A percentile compares a stretch with the other conserved stretches of the same genome.
These are phyloP conservation scores for Tachypleus tridentatus DNA, from an alignment of 1,140 invertebrate genomes.

Conservation along the genomic window DNA sequence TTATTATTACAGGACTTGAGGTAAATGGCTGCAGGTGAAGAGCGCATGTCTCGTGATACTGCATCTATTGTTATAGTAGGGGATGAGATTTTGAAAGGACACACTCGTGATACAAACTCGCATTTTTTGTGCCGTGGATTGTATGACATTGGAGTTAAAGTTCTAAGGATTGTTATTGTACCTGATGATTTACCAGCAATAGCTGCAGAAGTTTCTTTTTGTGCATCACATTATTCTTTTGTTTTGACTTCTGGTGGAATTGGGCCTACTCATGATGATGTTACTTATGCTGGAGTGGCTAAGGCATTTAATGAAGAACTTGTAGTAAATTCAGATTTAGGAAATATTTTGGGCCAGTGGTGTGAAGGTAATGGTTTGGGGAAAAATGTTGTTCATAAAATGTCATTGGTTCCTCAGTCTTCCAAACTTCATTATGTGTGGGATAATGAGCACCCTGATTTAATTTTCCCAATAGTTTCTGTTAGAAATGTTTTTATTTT, in stretches of 20 bases:
- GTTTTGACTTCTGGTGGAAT: slow-evolving; percentile 69
- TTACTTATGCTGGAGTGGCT: slow-evolving; percentile 64
- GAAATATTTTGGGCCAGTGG: slow-evolving; percentile 41
- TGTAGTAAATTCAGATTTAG: slow-evolving; percentile 44
- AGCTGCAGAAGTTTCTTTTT: slow-evolving; percentile 48
- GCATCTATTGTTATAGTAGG: slow-evolving; percentile 52
- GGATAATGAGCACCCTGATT: slow-evolving; percentile 28
- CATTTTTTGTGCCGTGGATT: slow-evolving; percentile 51
- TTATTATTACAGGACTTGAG: too few relatives aligned
- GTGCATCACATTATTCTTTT: slow-evolving; percentile 46
- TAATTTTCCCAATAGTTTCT: slow-evolving; percentile 49
- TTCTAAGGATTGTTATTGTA: slow-evolving; percentile 56
- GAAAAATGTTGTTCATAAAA: slow-evolving; percentile 36
- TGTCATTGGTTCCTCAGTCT: slow-evolving; percentile 39
- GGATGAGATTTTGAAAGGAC: slow-evolving; percentile 73
- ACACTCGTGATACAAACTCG: slow-evolving; percentile 60
- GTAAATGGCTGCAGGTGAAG: too few relatives aligned
- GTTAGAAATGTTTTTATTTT: slow-evolving; percentile 62
- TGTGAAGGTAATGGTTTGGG: slow-evolving; percentile 28
- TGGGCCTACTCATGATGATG: slow-evolving; percentile 73
- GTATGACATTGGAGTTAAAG: slow-evolving; percentile 50
- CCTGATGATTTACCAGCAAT: slow-evolving; percentile 57
- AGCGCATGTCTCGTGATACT: slow-evolving; percentile 5
- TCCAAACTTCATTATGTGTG: slow-evolving; percentile 22
- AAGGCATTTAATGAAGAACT: slow-evolving; percentile 52